These are phyloP conservation scores for Platycheirus rosarum DNA, from an alignment of 2,888 invertebrate species.

Conservation along the genomic window DNA sequence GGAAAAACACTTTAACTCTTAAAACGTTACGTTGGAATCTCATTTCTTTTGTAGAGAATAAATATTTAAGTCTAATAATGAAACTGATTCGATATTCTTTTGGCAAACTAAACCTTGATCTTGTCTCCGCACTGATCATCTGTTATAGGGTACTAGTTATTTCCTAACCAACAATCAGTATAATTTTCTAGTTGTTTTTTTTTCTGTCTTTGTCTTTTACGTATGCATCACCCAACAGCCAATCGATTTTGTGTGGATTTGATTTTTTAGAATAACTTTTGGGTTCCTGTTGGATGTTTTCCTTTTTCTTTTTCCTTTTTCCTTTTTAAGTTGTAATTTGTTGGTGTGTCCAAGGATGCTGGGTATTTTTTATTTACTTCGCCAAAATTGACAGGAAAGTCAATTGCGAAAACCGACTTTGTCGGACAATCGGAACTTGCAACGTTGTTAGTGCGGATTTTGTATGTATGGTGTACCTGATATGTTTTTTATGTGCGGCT, in stretches of 20 bases:
- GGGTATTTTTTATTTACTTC: conserved; percentile 18
- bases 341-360: conserved; percentile 56
- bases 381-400: conserved; percentile 50
- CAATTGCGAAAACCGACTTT: conserved; percentile 12
- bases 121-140: too few relatives aligned
- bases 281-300: conserved; percentile 19
- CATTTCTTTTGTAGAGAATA: too few relatives aligned
- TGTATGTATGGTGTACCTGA: not conserved
- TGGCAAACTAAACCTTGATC: too few relatives aligned
- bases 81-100: too few relatives aligned
- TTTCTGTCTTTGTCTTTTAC: conserved; percentile 28
- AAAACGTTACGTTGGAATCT: too few relatives aligned
- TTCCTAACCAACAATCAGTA: not conserved
- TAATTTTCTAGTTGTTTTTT: not conserved
- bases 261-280: conserved; percentile 63
- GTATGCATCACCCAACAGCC: conserved; percentile 57
- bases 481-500: not conserved
- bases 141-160: not conserved
- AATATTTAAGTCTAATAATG: too few relatives aligned
- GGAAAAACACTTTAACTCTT: too few relatives aligned
- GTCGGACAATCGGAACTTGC: conserved; percentile 18
- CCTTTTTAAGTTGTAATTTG: conserved; percentile 51
- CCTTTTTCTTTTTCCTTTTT: conserved; percentile 7
- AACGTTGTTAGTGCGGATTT: conserved; percentile 40
- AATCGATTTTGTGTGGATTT: conserved; percentile 65